phyloP scores from a whole-genome alignment of 2,113 vertebrate species.

The Notechis scutatus region DNA sequence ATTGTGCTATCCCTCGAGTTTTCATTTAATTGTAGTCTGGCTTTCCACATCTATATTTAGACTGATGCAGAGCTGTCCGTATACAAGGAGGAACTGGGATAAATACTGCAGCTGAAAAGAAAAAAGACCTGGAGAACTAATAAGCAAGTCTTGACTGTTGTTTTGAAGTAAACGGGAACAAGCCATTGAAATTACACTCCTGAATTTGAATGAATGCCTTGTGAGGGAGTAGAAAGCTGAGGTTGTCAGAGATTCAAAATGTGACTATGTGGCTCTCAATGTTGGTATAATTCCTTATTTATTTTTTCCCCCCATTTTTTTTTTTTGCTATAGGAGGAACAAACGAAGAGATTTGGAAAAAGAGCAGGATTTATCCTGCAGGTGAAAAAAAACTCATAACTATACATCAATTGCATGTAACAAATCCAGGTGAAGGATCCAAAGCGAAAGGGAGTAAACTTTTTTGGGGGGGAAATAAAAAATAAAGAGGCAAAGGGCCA shows the following conservation, averaged over 20 bases:
- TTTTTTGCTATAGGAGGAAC: slow-evolving; percentile 12
- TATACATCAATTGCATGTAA: background rate
- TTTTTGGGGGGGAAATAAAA: background rate
- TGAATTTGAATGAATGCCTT: background rate
- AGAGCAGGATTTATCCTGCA: background rate
- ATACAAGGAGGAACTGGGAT: background rate
- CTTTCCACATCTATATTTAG: background rate
- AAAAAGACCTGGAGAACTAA: background rate
- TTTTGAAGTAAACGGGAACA: background rate
- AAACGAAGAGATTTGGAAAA: background rate
- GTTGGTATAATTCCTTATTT: background rate
- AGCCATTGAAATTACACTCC: background rate
- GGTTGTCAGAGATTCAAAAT: background rate
- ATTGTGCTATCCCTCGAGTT: background rate
- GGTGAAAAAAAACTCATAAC: too few relatives aligned
- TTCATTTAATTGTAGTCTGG: too few relatives aligned
- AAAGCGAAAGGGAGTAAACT: background rate
- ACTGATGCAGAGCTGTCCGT: background rate
- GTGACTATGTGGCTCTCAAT: background rate
- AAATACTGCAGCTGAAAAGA: background rate
- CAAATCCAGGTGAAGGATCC: background rate
- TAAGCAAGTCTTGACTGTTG: background rate
- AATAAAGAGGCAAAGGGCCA: background rate
- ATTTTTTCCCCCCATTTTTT: background rate
- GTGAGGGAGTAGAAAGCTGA: background rate